phyloP scores from a whole-genome alignment of 2,797 vertebrate species.

The Micrastur ruficollis region DNA sequence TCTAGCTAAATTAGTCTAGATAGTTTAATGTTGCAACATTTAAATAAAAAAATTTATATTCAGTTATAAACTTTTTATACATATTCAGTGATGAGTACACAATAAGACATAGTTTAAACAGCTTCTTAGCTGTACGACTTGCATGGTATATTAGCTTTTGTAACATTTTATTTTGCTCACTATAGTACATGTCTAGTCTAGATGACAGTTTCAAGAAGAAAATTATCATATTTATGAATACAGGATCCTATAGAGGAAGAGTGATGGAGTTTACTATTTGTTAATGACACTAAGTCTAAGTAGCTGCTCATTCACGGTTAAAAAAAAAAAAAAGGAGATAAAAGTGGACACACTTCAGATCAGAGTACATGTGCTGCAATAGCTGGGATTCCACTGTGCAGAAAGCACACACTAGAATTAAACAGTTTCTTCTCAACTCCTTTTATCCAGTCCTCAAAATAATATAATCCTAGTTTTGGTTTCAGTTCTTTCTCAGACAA shows the following conservation, averaged over 20 bases:
- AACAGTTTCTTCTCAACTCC: neutral
- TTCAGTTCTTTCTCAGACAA: neutral
- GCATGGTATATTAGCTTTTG: neutral
- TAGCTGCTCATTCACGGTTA: neutral
- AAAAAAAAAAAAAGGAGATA: neutral
- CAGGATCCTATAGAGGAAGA: neutral
- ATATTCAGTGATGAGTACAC: neutral
- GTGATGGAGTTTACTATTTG: neutral
- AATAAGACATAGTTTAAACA: neutral
- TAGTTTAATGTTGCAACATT: neutral
- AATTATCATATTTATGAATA: neutral
- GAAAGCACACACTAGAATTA: neutral
- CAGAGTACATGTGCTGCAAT: neutral
- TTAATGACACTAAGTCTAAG: neutral
- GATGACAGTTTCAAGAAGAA: neutral
- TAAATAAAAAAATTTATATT: neutral
- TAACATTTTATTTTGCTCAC: neutral
- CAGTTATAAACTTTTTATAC: neutral
- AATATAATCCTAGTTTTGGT: neutral
- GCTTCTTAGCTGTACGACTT: neutral
- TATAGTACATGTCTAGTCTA: neutral
- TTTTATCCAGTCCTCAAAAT: neutral
- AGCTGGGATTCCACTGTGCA: neutral
- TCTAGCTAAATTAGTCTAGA: neutral
- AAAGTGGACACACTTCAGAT: neutral